phyloP scores from a whole-genome alignment of 1,140 invertebrate species.

The Drosophila jambulina region DNA sequence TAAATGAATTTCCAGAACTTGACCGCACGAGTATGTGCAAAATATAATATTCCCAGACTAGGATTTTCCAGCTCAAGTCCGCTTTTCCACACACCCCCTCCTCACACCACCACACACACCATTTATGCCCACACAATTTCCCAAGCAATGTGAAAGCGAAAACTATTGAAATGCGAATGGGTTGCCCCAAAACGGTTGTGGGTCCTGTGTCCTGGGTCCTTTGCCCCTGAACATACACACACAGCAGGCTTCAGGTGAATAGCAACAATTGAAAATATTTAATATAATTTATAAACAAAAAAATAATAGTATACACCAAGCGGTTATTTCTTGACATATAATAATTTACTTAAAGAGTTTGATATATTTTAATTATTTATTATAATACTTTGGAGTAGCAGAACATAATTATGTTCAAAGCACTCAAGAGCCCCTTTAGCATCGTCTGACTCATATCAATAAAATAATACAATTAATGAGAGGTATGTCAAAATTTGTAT shows the following conservation, averaged over 20 bases:
- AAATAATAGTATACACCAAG: too few species aligned
- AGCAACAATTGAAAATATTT: background rate
- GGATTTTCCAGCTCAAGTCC: conserved; percentile 10
- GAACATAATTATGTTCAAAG: too few species aligned
- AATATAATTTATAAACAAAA: background rate
- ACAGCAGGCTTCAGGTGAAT: background rate
- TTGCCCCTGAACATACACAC: background rate
- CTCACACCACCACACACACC: background rate
- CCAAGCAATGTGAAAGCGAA: conserved; percentile 61
- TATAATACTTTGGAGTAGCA: too few species aligned
- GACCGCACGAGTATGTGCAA: background rate
- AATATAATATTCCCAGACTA: conserved; percentile 8
- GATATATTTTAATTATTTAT: too few species aligned
- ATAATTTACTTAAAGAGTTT: background rate
- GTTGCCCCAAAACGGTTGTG: conserved; percentile 21
- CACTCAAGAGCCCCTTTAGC: too few species aligned
- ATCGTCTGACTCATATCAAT: too few species aligned
- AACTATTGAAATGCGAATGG: conserved; percentile 64
- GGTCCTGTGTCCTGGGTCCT: conserved; percentile 19
- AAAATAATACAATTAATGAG: too few species aligned
- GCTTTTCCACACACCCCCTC: background rate
- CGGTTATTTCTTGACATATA: background rate
- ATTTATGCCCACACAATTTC: conserved; percentile 9
- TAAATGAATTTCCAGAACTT: conserved; percentile 15
- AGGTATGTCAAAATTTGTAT: too few species aligned